Conservation (phyloP, 2,797 vertebrate genomes). For the Pristis pectinata region DNA sequence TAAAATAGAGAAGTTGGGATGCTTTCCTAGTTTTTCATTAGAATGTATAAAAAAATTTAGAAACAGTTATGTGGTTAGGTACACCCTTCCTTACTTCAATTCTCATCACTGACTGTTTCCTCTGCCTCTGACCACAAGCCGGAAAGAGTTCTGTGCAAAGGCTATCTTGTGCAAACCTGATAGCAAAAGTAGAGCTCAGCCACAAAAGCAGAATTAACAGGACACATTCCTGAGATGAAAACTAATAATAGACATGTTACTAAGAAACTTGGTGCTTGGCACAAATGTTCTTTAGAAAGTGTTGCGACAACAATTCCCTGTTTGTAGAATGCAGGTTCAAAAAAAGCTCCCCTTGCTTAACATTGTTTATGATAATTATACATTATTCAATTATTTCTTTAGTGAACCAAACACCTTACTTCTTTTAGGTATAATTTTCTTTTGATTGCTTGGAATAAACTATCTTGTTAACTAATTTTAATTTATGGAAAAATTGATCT, state of each 20-base stretch:
- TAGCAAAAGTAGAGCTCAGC: slow-evolving; percentile 23
- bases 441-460: neutral
- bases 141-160: slow-evolving; percentile 15
- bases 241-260: slow-evolving; percentile 3
- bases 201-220: slow-evolving; percentile 29
- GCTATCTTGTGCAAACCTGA: neutral
- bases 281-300: neutral
- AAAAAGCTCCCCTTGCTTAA: neutral
- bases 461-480: neutral
- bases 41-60: neutral
- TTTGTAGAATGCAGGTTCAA: neutral
- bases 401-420: neutral
- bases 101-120: slow-evolving; percentile 31
- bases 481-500: neutral
- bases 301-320: neutral
- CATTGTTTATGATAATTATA: neutral
- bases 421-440: neutral
- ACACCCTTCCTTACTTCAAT: neutral
- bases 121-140: slow-evolving; percentile 1
- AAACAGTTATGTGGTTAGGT: slow-evolving; percentile 25
- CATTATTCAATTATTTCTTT: neutral
- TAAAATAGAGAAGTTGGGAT: slow-evolving; percentile 1
- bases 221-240: slow-evolving; percentile 25
- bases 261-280: neutral
- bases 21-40: slow-evolving; percentile 10